phyloP scores from a whole-genome alignment of 2,888 invertebrate genomes.

The Apamea sordens region DNA sequence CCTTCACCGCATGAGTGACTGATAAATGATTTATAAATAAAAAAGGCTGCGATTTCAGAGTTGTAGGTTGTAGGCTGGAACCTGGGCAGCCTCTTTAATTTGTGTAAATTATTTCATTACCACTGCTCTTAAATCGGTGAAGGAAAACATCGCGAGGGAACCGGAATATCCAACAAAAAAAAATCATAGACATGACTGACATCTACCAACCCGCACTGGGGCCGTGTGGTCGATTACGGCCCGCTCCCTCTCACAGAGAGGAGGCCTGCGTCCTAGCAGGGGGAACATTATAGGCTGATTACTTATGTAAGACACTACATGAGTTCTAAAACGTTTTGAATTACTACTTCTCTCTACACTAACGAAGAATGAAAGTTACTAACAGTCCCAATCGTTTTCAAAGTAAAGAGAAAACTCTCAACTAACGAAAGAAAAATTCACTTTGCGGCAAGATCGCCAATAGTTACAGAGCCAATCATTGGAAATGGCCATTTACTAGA shows the following conservation, averaged over 20 bases:
- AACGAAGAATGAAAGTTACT: neutral
- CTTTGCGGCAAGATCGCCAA: slow-evolving; percentile 4
- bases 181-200: no score
- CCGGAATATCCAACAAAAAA: no score
- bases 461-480: slow-evolving; percentile 32
- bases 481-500: slow-evolving; percentile 29
- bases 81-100: no score
- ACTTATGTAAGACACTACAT: neutral
- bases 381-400: slow-evolving; percentile 24
- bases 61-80: no score
- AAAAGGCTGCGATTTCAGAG: no score
- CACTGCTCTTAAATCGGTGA: neutral
- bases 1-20: neutral
- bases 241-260: no score
- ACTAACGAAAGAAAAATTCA: slow-evolving; percentile 22
- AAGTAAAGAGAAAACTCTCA: slow-evolving; percentile 29
- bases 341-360: neutral
- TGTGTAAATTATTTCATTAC: no score
- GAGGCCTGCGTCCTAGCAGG: no score
- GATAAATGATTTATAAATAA: neutral
- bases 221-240: no score
- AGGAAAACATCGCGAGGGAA: neutral
- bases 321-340: neutral
- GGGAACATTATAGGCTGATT: neutral
- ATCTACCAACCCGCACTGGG: no score